Base-by-base conservation (phyloP, 2,888 invertebrate genomes). In the Anthrax anthrax region DNA sequence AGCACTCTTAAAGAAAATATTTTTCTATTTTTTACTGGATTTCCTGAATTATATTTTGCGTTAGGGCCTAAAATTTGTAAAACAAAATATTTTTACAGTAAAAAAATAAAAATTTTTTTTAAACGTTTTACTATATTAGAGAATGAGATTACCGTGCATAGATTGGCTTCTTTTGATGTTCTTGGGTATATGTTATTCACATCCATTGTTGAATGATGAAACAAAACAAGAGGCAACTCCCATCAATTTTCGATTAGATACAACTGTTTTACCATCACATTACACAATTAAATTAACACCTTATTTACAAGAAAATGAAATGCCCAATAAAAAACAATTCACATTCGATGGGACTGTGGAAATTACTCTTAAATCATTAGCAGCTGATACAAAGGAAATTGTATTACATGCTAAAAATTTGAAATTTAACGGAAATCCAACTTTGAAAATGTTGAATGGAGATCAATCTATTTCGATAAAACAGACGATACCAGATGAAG, bases 201-300 rank as follows among this genome's bases (percentile, higher is more conserved):
- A 12, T 12, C 29, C 9, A 32, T 32, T 32, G 29, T 12, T 2
- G 29, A 32, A 32, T 4, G 9, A 12, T 32, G 29, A 12, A 32
- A 32, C 3, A 32, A 27, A 27, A 32, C 29, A 32, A 12, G 13
- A 9, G 1, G 3, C 29, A 32, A 12, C 9, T 12, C 9, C 29
- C 8, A 12, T 5, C 1, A 54, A 62, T 3, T 67, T 63, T 39
- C 58, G 65, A 23, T 50, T 67, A 13, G 51, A 58, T 3, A 63
- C 58, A 1, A 65, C 67, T 1, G 68, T 78, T 1, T 48, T 47
- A 2, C 81, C 81, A 0, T 55, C 52, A 0, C 61, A 61, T n/a
- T 83, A 81, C 52, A 63, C 68, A 27, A 64, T 81, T 0, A 54
- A 63, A 0, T 55, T 81, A 6, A 65, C 62, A 1, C 77, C 77